These are phyloP conservation scores for Ursus arctos DNA, from an alignment of 2,113 vertebrate genomes.

Conservation along the genomic window DNA sequence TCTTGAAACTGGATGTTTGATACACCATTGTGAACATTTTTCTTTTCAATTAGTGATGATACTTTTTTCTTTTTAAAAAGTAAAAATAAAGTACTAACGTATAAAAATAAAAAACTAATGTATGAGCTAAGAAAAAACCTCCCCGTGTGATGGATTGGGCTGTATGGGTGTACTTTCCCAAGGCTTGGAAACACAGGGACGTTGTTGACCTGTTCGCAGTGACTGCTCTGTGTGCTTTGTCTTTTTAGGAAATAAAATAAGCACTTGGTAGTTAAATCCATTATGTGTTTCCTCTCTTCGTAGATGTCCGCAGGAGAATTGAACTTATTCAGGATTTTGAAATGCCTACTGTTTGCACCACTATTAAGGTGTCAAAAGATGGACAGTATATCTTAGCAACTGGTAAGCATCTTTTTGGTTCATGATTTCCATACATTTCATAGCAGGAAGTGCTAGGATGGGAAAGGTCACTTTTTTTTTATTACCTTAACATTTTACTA, in stretches of 20 bases:
- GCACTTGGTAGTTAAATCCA: rapidly evolving
- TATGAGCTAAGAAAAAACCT: neutral
- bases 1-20: neutral
- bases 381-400: slow-evolving; percentile 97
- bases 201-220: neutral
- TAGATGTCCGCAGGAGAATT: slow-evolving; percentile 97
- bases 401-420: slow-evolving; percentile 87
- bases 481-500: neutral
- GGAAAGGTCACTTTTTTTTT: neutral
- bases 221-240: rapidly evolving
- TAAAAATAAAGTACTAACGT: neutral
- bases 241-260: neutral
- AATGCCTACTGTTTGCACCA: slow-evolving; percentile 97
- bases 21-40: neutral
- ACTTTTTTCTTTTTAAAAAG: neutral
- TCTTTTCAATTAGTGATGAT: neutral
- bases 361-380: slow-evolving; percentile 96
- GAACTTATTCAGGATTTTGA: slow-evolving; percentile 99
- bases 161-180: neutral
- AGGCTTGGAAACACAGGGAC: neutral
- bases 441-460: neutral
- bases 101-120: neutral
- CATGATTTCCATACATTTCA: neutral
- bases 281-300: neutral
- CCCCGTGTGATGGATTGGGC: neutral